Evolutionary conservation across 2,797 vertebrate genomes (phyloP), one percentile per base, ranked within the genome.

Genomic region (Brachymystax lenok): DNA sequence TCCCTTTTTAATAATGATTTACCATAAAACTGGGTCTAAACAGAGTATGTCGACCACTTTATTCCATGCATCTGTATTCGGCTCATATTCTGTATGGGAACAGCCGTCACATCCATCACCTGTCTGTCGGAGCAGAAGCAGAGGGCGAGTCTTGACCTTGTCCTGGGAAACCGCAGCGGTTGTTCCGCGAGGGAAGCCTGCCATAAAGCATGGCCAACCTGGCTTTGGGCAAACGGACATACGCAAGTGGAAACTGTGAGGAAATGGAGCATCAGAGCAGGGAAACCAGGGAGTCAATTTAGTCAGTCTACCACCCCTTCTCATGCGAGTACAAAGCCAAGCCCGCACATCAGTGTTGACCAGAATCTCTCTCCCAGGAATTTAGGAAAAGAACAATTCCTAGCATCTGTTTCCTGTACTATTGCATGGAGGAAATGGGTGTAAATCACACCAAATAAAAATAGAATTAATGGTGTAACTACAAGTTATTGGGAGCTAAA

Each of bases 351-450:
- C 82, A 90, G 92, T 88, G 88, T 94, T 94, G 95, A 94, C 94
- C 93, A 95, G 89, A 95, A 87, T 90, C 87, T 92, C 95, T 93
- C 93, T 94, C 95, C 88, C 92, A 96, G 96, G 96, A 97, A 96
- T 96, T 92, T 90, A 89, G 92, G 93, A 86, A 90, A 94, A 94
- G 94, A 96, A 96, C 96, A 95, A 97, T 96, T 96, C 96, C 94
- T 92, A 93, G 92, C 97, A 99, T 98, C 97, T 98, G 97, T 97
- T 99, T 98, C 97, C 97, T 98, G 95, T 89, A 96, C 95, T 93
- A 93, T 96, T 93, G 93, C 91, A 94, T 93, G 89, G 93, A 96
- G 97, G 95, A 97, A 97, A 94, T 84, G 94, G 89, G 92, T 94
- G 93, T 96, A 97, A 97, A 96, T 96, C 95, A 96, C 90, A 91